Conservation (phyloP, 92 coral and sea anemone species). For the Bergia puertoricense region DNA sequence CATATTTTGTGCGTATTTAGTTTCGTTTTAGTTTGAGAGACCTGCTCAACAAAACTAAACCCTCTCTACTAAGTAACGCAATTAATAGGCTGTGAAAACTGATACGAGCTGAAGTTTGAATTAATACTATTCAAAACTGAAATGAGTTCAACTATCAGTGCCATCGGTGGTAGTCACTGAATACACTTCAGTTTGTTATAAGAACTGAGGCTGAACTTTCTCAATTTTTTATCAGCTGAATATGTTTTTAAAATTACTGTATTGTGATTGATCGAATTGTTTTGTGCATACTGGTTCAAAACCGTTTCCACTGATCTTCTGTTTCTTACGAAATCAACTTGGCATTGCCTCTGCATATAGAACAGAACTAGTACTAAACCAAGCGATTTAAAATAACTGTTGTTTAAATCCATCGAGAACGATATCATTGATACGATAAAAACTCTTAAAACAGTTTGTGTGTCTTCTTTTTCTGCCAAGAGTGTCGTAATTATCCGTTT, state of each 20-base stretch:
- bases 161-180: neutral
- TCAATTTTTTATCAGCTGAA: neutral
- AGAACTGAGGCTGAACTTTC: neutral
- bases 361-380: too few relatives aligned
- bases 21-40: too few relatives aligned
- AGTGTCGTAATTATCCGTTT: too few relatives aligned
- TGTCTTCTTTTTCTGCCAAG: too few relatives aligned
- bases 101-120: neutral
- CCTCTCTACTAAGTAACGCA: too few relatives aligned
- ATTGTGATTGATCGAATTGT: neutral
- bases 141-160: neutral
- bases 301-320: neutral
- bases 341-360: neutral
- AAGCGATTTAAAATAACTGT: too few relatives aligned
- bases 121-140: neutral
- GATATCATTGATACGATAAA: too few relatives aligned
- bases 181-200: neutral
- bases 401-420: too few relatives aligned
- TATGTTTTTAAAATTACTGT: neutral
- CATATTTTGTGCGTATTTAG: too few relatives aligned
- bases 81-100: too few relatives aligned
- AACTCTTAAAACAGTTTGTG: too few relatives aligned
- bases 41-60: too few relatives aligned
- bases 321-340: neutral
- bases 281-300: neutral